Evolutionary conservation across 2,797 vertebrate species (phyloP).

Genomic region (Channa striata): DNA sequence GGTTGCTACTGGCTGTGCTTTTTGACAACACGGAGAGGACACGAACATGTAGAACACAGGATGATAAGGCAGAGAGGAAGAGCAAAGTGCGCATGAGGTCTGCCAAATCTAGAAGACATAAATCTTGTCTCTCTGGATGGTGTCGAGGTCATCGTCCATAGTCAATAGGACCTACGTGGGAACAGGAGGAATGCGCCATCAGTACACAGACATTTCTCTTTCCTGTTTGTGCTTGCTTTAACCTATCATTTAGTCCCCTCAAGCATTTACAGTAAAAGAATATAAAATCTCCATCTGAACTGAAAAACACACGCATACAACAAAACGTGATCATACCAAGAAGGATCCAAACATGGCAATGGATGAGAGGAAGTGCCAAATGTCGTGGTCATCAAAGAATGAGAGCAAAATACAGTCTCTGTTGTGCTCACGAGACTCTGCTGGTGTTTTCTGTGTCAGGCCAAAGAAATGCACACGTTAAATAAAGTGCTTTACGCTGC

Average conservation of each 20-base stretch:
- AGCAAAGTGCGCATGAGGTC: conserved; percentile 43
- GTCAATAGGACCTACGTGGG: conserved; percentile 90
- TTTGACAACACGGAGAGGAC: conserved; percentile 18
- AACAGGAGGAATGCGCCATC: not conserved
- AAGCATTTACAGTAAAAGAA: no score
- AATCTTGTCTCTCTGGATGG: conserved; percentile 95
- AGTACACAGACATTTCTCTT: not conserved
- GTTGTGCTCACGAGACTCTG: conserved; percentile 97
- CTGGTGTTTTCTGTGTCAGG: conserved; percentile 92
- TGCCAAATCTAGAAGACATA: conserved; percentile 88
- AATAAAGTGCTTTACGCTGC: no score
- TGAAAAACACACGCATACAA: not conserved
- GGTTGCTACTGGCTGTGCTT: conserved; percentile 72
- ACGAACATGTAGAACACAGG: no score
- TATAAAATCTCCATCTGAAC: no score
- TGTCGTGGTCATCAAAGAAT: conserved; percentile 98
- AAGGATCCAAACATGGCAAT: conserved; percentile 99
- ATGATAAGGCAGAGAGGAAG: conserved; percentile 73
- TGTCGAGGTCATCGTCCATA: conserved; percentile 96
- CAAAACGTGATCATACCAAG: conserved; percentile 83
- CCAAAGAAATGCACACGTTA: not conserved
- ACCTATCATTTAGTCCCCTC: not conserved
- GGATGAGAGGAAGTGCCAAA: conserved; percentile 99
- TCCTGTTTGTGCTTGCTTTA: not conserved
- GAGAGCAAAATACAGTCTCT: conserved; percentile 94